Base-by-base conservation (phyloP, 2,113 vertebrate species). In the Polypterus bichir region DNA sequence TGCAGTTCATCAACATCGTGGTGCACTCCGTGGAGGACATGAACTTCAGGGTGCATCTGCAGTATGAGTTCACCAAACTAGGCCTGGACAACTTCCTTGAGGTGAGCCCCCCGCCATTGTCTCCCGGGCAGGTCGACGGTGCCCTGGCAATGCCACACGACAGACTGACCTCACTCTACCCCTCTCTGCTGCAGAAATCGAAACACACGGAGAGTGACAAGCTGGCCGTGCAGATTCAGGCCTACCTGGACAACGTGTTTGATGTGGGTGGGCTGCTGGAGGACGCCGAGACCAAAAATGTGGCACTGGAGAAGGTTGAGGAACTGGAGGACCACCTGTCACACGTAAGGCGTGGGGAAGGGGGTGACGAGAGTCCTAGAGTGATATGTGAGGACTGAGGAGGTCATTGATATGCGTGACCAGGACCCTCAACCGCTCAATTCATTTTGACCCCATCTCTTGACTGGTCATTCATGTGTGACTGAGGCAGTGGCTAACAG, bases 1-100 rank as follows among this genome's bases (percentile, higher is more conserved):
- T 98, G 95, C 95, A 98, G 82, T 98, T 98, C 78, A 96, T 98
- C 85, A 98, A 98, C 77, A 98, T 98, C 1, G 89, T 98, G 68
- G 95, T 98, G 60, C 94, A 98, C 80, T 98, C 95, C 0, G 95
- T 98, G 51, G 95, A 98, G 73, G 94, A 98, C 78, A 98, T 98
- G 95, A 98, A 98, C 77, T 98, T 98, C 80, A 83, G 95, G 2
- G 95, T 98, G 59, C 93, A 97, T 54, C 81, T 98, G 69, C 95
- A 98, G 70, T 98, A 84, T 0, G 95, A 98, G 69, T 98, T 97
- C 78, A 97, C 95, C 66, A 94, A 97, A 62, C 81, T 97, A 74
- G 94, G 93, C 11, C 84, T 97, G 67, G 94, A 97, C 73, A 93
- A 94, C 59, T 97, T 90, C 74, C 72, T 98, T 67, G 93, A 97